phyloP scores from a whole-genome alignment of 2,888 invertebrate species.

The Eumacrocentrus americanus region DNA sequence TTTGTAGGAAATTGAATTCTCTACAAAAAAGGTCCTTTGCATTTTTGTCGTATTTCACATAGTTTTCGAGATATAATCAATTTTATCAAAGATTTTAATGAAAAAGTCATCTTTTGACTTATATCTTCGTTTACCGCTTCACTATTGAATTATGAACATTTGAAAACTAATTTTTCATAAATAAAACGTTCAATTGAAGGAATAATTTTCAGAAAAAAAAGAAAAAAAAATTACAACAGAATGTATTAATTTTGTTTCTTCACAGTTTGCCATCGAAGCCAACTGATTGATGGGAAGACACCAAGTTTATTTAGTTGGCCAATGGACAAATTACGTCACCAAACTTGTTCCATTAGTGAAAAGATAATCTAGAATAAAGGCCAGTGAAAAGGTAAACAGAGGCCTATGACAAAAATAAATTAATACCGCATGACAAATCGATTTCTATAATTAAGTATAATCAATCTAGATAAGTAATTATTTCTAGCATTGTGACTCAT shows the following conservation, averaged over 20 bases:
- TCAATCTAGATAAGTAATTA: not conserved
- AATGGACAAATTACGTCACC: slow-evolving; percentile 2
- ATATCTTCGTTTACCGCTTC: no score
- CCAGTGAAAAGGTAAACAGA: not conserved
- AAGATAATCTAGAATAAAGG: not conserved
- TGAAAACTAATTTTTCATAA: no score
- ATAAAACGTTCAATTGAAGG: not conserved
- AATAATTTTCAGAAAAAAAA: not conserved
- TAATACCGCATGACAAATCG: slow-evolving; percentile 7
- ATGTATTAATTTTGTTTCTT: not conserved
- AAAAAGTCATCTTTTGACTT: no score
- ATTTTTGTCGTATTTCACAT: no score
- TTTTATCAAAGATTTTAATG: no score
- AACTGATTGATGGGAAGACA: slow-evolving; percentile 13
- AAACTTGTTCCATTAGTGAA: slow-evolving; percentile 6
- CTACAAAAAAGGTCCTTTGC: no score
- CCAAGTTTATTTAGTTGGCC: slow-evolving; percentile 10
- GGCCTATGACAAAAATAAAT: not conserved
- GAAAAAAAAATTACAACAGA: not conserved
- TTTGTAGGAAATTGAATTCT: no score
- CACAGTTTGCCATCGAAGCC: not conserved
- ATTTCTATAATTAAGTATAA: slow-evolving; percentile 10
- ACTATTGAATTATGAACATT: no score
- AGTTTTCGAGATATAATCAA: no score
- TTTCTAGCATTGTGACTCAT: slow-evolving; percentile 6